Evolutionary conservation across 30 jellyfish, hydroid and myxozoan genomes (phyloP), one percentile per base, ranked within the genome.

Genomic region (Cassiopea andromeda): DNA sequence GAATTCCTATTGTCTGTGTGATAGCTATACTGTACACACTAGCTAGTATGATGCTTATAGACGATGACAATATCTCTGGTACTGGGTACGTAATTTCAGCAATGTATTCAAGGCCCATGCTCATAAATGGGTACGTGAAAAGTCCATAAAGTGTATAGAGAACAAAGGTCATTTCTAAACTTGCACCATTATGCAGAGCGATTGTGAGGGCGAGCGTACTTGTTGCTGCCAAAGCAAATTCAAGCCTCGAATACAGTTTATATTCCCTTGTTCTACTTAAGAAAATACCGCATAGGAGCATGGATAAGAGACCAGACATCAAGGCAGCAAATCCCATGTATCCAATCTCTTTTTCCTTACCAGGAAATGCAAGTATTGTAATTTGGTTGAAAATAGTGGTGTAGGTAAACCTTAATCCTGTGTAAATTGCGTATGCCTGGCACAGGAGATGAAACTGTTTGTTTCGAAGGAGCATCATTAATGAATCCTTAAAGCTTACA

Each of bases 81-180:
- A 96, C 83, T 15, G 99, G 99, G 88, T 91, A 96, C 45, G 97
- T 92, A 13, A 89, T 87, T 75, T 96, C 99, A 1, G 98, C 98
- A 15, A 98, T 96, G 73, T 91, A 96, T 70, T 96, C 99, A 18
- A 96, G 92, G 9, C 99, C 99, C n/a, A 68, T 92, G 44, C 97
- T 84, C 72, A 86, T 82, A 76, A 91, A 96, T 13, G 98, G 96
- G 58, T 87, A 84, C n/a, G 97, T 73, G 50, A 88, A 88, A 73
- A 84, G 70, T 1, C 99, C 99, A 73, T 91, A 91, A 7, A 88
- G 6, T 54, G 86, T 58, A 58, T 82, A 85, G 49, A 93, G 13
- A 0, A 80, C 81, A 70, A 78, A 92, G 64, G 91, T 58, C 58
- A 85, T 67, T 12, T 12, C 58, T 72, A 91, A 87, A 83, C 91